A percentile compares a stretch with the other conserved stretches of the same genome.
These are phyloP conservation scores for Zenarchopterus dispar DNA, from an alignment of 2,797 vertebrate genomes.

Conservation along the genomic window DNA sequence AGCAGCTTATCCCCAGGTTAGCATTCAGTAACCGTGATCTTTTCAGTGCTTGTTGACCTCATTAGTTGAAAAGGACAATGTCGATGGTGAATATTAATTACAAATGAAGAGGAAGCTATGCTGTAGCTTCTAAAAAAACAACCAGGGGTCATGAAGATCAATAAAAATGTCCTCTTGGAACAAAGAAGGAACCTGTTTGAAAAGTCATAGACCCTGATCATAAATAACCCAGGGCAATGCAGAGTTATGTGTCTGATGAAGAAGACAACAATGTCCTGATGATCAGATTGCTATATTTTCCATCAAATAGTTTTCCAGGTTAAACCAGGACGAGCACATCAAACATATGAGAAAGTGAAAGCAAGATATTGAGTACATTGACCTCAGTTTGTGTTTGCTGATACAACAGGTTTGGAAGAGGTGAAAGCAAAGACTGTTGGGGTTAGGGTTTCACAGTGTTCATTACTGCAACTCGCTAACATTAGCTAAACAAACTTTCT, in stretches of 20 bases:
- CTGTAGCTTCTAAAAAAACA: background rate
- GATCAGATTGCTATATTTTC: background rate
- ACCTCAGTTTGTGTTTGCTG: background rate
- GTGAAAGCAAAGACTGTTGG: no score
- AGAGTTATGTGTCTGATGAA: background rate
- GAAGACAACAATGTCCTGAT: background rate
- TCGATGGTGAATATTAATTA: constrained; percentile 7
- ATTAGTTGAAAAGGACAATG: constrained; percentile 6
- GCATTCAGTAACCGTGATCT: background rate
- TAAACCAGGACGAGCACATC: background rate
- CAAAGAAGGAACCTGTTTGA: constrained; percentile 10
- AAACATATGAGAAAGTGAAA: no score
- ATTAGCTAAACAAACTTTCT: no score
- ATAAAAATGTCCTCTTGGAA: constrained; percentile 1
- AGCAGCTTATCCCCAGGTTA: constrained; percentile 6
- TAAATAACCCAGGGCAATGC: background rate
- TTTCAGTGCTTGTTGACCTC: background rate
- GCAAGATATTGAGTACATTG: background rate
- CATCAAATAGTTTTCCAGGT: background rate
- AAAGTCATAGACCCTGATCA: constrained; percentile 6
- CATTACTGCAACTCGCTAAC: no score
- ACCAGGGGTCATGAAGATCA: constrained; percentile 2
- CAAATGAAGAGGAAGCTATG: background rate
- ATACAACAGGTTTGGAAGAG: no score
- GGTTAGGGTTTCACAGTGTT: no score